Evolutionary conservation across 2,797 vertebrate genomes (phyloP), one percentile per base, ranked within the genome.

Genomic region (Ciconia nigra): DNA sequence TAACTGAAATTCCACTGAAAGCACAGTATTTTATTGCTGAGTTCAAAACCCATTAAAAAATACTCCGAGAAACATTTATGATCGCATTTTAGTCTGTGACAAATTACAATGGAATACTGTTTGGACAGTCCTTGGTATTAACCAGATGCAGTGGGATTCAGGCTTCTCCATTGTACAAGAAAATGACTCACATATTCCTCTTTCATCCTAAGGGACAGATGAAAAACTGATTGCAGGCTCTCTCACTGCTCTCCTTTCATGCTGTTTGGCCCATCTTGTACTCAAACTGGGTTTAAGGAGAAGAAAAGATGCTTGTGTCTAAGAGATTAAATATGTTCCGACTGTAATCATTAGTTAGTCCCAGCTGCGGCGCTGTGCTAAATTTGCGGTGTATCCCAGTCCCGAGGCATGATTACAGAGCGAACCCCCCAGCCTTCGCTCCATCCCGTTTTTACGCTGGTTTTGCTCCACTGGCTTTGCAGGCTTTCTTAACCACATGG

Each of bases 111-210:
- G 10, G 78, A 83, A 83, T 61, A 85, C 1, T 37, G 57, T 67
- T 91, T 93, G 78, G 87, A 83, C 67, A 88, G 93, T 80, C 83
- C 65, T 62, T 82, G 87, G 29, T 77, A 93, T 85, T 87, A 92
- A 83, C 78, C 83, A 92, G 77, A 81, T 69, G 41, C 82, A 84
- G 70, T 49, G 83, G 90, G 51, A 90, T 78, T 86, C 82, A 54
- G 73, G 35, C 84, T 84, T 70, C 78, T 63, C 74, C 59, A 33
- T 35, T 93, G 65, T 80, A 77, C 57, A 42, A 91, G 92, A 95
- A 80, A 96, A 96, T 87, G 63, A 95, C 72, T 96, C 89, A 89
- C 57, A 77, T 93, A 42, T 83, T 93, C 90, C 65, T 61, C 58
- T 86, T 91, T 78, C 76, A 87, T 92, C 93, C 87, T 66, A n/a